Evolutionary conservation across 2,888 invertebrate genomes (phyloP).

Genomic region (Drepana falcataria): DNA sequence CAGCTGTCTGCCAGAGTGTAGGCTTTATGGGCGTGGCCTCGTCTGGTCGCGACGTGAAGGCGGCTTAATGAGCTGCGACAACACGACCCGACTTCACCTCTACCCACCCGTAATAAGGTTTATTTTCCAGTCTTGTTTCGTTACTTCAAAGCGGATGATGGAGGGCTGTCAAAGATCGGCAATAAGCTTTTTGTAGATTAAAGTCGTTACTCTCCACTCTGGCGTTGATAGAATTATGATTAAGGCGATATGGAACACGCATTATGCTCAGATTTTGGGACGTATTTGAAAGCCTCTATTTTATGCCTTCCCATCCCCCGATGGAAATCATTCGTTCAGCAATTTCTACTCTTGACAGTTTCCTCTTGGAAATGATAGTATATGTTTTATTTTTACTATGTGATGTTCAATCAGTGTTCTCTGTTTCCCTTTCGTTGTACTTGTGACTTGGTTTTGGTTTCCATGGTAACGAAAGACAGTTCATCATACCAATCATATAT

Average conservation of each 20-base stretch:
- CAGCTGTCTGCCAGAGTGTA: constrained; percentile 24
- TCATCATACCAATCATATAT: no score
- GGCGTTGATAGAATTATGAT: constrained; percentile 4
- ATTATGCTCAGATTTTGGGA: neutral
- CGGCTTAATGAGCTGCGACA: constrained; percentile 44
- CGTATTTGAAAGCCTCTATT: no score
- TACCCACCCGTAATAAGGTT: constrained; percentile 29
- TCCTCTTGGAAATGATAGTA: no score
- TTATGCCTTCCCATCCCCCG: no score
- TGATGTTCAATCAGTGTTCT: no score
- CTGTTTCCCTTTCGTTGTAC: no score
- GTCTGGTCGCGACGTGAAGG: constrained; percentile 39
- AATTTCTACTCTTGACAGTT: no score
- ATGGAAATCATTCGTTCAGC: no score
- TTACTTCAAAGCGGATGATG: constrained; percentile 10
- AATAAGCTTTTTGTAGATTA: constrained; percentile 27
- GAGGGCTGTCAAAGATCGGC: constrained; percentile 28
- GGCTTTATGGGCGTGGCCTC: constrained; percentile 39
- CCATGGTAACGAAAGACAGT: no score
- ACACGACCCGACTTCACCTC: constrained; percentile 27
- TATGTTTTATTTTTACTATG: no score
- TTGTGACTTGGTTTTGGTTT: no score
- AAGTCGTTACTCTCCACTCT: constrained; percentile 17
- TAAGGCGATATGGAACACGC: neutral
- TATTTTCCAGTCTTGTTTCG: constrained; percentile 11